Evolutionary conservation across 2,113 vertebrate species (phyloP), one percentile per base, ranked within the genome.

Genomic region (Thinocorus orbignyianus): DNA sequence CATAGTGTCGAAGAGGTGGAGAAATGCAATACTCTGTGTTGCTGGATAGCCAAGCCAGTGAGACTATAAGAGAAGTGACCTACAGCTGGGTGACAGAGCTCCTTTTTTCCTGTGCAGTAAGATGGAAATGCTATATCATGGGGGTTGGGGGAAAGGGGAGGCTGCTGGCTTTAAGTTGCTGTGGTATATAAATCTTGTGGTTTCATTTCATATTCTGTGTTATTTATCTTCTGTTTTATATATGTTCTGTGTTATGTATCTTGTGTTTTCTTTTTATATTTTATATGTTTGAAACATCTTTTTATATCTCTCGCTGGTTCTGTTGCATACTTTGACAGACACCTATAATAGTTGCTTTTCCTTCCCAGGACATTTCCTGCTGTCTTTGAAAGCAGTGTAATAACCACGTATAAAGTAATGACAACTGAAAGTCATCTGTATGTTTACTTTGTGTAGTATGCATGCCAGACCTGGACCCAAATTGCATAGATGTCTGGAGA

Each of bases 71-170:
- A 95, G 70, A 76, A 81, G 89, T 92, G 89, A 82, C 85, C 82
- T 92, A 58, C 86, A 93, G 79, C 92, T 70, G 54, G 60, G 6
- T 88, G 76, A 86, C 55, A 93, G 95, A 88, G 68, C 72, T 92
- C 48, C 74, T 64, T 90, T 86, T 51, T 7, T 22, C 41, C 49
- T 80, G 46, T 51, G 51, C 92, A 94, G 95, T 93, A 96, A 95
- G 94, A 93, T 73, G 39, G 13, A 86, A 83, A 77, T 61, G 52
- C 74, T 96, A 2, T 76, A 31, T 80, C 46, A 18, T 18, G 44
- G 52, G 57, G 30, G 6, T 13, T 0, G 6, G 6, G 42, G 15
- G n/a, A 51, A 19, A 44, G n/a, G 69, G 80, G 42, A 76, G 66
- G 77, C 92, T 8, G 49, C 30, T 81, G 83, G 6, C 20, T 5